Percentiles rank a stretch among this genome's conserved stretches.
phyloP scores from a whole-genome alignment of 2,888 invertebrate species.

The Amaurobius ferox region DNA sequence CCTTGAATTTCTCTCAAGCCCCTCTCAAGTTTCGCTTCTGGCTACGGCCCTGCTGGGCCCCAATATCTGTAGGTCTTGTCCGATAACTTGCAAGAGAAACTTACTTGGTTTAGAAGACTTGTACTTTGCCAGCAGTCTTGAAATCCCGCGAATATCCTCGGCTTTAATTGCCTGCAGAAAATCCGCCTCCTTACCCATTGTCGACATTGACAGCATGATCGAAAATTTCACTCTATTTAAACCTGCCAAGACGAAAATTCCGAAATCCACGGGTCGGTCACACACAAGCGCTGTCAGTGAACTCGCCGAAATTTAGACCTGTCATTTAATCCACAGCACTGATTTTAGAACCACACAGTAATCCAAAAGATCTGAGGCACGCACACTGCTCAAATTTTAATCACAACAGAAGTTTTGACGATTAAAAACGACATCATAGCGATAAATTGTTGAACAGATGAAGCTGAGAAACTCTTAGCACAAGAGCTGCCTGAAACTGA shows the following conservation, averaged over 20 bases:
- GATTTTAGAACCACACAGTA: background rate
- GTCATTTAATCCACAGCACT: constrained; percentile 36
- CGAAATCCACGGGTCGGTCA: constrained; percentile 48
- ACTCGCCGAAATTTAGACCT: constrained; percentile 30
- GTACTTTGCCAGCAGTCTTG: constrained; percentile 65
- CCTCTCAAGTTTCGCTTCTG: no score
- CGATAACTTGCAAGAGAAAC: no score
- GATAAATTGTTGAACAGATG: background rate
- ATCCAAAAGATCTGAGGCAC: constrained; percentile 17
- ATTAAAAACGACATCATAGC: background rate
- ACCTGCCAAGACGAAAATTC: constrained; percentile 40
- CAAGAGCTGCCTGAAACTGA: constrained; percentile 10
- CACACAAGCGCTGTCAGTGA: constrained; percentile 9
- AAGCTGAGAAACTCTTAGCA: background rate
- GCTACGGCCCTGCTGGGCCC: no score
- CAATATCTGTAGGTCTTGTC: no score
- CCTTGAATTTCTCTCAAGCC: no score
- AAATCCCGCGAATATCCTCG: constrained; percentile 71
- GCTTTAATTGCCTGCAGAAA: constrained; percentile 72
- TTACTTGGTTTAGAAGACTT: constrained; percentile 73
- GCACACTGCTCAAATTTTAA: background rate
- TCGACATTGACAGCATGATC: constrained; percentile 60
- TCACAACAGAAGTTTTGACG: no score
- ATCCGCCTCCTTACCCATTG: constrained; percentile 69
- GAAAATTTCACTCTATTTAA: constrained; percentile 28